Base-by-base conservation (phyloP, 2,113 vertebrate genomes). In the Grammomys surdaster region DNA sequence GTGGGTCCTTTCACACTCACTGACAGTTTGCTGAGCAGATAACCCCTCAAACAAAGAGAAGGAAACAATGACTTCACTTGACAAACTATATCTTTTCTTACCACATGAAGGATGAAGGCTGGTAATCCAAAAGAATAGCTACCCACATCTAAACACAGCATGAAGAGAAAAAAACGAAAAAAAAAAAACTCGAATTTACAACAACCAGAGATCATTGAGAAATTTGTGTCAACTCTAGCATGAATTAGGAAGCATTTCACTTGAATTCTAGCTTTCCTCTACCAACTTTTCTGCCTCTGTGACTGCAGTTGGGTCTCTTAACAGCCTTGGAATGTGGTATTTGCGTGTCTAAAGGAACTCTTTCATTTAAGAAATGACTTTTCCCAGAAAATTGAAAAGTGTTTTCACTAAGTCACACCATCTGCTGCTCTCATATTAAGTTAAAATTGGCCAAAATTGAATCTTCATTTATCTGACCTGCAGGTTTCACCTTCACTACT, bases 361-460 rank as follows among this genome's bases (percentile, higher is more conserved):
- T 97, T 97, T 96, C 94, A 95, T 95, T 97, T 98, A 98, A 96
- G 96, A 95, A 97, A 97, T 96, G 94, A 96, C 96, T 97, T 95
- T 98, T 77, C 96, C 95, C 80, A 90, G 96, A 97, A 97, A 97
- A 98, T 97, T 95, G 95, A 95, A 96, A 96, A 97, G 92, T 95
- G 60, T 67, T 97, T 97, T 95, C 93, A 97, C 95, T 97, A 97
- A 98, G 96, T 97, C 91, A 96, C 86, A 96, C 96, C 94, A 97
- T 97, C 97, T 98, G 97, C 92, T 97, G 88, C 88, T 96, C 90
- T 97, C 95, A 73, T 97, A 96, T 96, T 96, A 93, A 97, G 87
- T 95, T 94, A 97, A 97, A 97, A 97, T 43, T 95, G 97, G 73
- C 67, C 84, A 92, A 97, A 95, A 96, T 95, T 92, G 97, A 97